Conservation (phyloP, 1,140 invertebrate species). For the Drosophila rufa region DNA sequence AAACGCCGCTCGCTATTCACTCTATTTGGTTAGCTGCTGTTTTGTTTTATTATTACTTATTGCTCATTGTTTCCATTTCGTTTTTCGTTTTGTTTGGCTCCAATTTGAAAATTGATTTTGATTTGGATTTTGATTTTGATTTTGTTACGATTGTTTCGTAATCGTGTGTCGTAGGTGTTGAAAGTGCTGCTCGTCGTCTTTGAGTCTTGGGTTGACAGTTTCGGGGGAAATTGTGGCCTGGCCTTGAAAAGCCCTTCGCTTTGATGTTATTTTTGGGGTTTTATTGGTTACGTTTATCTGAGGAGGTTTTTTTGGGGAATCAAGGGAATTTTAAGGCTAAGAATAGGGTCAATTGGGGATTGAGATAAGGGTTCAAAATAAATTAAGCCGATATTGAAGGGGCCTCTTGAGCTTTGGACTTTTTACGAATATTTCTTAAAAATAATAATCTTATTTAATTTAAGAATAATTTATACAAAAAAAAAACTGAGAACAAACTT, state of each 20-base stretch:
- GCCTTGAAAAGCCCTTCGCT: slow-evolving; percentile 60
- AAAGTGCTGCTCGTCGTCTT: slow-evolving; percentile 44
- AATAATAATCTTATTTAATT: too few species aligned
- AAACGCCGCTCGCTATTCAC: slow-evolving; percentile 41
- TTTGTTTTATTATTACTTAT: slow-evolving; percentile 48
- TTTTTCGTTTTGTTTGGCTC: slow-evolving; percentile 45
- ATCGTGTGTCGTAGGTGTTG: slow-evolving; percentile 70
- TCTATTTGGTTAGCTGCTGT: slow-evolving; percentile 68
- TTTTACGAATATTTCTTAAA: too few species aligned
- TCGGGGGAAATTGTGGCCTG: slow-evolving; percentile 31
- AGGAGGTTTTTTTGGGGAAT: not conserved
- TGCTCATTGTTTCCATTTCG: slow-evolving; percentile 40
- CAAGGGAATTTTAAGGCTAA: not conserved
- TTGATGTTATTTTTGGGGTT: slow-evolving; percentile 26
- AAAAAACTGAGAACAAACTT: too few species aligned
- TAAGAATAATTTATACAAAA: too few species aligned
- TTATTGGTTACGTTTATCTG: slow-evolving; percentile 10
- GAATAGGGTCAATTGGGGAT: not conserved
- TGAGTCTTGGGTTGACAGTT: slow-evolving; percentile 56
- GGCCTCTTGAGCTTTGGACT: too few species aligned
- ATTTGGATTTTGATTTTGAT: slow-evolving; percentile 43
- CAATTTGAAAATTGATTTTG: slow-evolving; percentile 69
- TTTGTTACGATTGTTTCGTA: slow-evolving; percentile 74
- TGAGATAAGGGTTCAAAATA: too few species aligned
- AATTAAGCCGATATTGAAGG: too few species aligned